phyloP scores from a whole-genome alignment of 1,140 invertebrate genomes.

The Telenomus remus region DNA sequence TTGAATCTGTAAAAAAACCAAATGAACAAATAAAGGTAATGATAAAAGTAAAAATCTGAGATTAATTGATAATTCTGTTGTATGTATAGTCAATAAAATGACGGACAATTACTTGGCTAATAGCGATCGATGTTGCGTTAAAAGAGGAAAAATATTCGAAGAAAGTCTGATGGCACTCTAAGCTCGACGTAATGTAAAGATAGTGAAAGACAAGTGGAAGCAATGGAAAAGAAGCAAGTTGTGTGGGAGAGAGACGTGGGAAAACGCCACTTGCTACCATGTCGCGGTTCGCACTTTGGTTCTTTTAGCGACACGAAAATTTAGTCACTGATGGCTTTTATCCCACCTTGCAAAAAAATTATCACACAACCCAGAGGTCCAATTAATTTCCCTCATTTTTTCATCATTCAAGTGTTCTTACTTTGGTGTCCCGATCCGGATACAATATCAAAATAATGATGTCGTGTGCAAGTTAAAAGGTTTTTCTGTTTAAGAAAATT shows the following conservation, averaged over 20 bases:
- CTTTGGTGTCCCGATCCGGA: background rate
- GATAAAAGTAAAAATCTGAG: background rate
- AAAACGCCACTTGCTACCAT: slow-evolving; percentile 69
- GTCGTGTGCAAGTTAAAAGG: slow-evolving; percentile 70
- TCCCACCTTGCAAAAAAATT: slow-evolving; percentile 10
- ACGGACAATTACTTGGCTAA: slow-evolving; percentile 29
- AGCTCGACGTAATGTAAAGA: slow-evolving; percentile 49
- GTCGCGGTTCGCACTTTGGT: slow-evolving; percentile 69
- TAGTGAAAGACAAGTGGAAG: slow-evolving; percentile 47
- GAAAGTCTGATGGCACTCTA: slow-evolving; percentile 44
- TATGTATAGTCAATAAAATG: slow-evolving; percentile 12
- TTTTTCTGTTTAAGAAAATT: slow-evolving; percentile 75
- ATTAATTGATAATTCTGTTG: background rate
- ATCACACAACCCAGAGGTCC: background rate
- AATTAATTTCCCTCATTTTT: slow-evolving; percentile 5
- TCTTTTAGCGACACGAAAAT: slow-evolving; percentile 66
- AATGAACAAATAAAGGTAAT: no score
- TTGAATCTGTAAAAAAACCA: no score
- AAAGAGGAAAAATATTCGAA: slow-evolving; percentile 53
- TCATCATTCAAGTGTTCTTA: background rate
- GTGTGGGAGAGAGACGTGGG: slow-evolving; percentile 65
- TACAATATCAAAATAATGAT: background rate
- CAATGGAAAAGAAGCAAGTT: slow-evolving; percentile 49
- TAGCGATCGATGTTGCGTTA: slow-evolving; percentile 48
- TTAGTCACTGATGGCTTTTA: slow-evolving; percentile 60